Evolutionary conservation across 2,888 invertebrate genomes (phyloP).

Genomic region (Habroteleia sp.): DNA sequence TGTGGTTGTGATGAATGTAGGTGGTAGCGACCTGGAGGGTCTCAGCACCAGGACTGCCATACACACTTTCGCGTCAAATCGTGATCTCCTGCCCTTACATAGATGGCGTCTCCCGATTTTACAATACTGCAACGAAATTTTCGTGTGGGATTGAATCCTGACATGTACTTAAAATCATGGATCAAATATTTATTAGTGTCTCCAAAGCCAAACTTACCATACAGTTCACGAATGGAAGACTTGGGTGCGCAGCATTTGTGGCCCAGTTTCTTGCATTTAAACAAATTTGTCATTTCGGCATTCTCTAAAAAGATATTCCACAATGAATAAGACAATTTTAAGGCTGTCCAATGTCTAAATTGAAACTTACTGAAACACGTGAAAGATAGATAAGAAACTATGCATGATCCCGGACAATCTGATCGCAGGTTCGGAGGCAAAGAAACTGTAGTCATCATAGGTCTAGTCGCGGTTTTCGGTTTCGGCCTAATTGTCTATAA

Average conservation of each 20-base stretch:
- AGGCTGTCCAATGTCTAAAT: not conserved
- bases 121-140: slow-evolving; percentile 88
- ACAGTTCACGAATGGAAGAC: slow-evolving; percentile 89
- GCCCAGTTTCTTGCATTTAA: slow-evolving; percentile 92
- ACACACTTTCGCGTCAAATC: slow-evolving; percentile 94
- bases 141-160: slow-evolving; percentile 76
- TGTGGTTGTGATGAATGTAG: slow-evolving; percentile 97
- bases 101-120: slow-evolving; percentile 95
- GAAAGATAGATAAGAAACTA: slow-evolving; percentile 92
- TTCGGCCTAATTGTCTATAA: slow-evolving; percentile 73
- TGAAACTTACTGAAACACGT: slow-evolving; percentile 90
- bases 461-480: slow-evolving; percentile 82
- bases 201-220: too few species aligned
- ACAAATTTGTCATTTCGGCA: slow-evolving; percentile 94
- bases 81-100: slow-evolving; percentile 95
- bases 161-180: too few species aligned
- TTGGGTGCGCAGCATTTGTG: slow-evolving; percentile 95
- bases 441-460: slow-evolving; percentile 82
- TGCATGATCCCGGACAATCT: slow-evolving; percentile 95
- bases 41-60: slow-evolving; percentile 95
- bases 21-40: slow-evolving; percentile 95
- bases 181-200: too few species aligned
- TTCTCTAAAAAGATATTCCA: slow-evolving; percentile 90
- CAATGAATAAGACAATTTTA: too few species aligned
- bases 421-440: slow-evolving; percentile 88